Conservation (phyloP, 1,140 invertebrate genomes). For the Drosophila repletoides region DNA sequence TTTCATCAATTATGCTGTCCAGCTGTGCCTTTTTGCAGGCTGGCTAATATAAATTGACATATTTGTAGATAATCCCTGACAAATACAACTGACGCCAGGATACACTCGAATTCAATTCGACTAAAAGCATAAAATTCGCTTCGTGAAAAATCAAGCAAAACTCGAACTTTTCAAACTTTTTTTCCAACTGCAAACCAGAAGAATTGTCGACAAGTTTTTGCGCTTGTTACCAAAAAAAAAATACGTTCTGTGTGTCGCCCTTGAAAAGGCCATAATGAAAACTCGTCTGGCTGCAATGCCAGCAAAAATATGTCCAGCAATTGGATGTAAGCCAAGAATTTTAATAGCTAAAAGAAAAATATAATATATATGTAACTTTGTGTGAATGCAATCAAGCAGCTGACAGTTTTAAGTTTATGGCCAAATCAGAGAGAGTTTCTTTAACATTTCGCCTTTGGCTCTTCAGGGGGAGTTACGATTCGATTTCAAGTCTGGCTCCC, state of each 20-base stretch:
- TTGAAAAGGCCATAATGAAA: constrained; percentile 63
- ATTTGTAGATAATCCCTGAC: not conserved
- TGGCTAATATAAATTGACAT: not conserved
- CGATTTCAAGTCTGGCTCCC: not conserved
- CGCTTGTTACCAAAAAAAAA: not conserved
- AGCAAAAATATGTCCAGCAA: constrained; percentile 47
- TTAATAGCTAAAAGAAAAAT: constrained; percentile 39
- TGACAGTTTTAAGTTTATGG: constrained; percentile 52
- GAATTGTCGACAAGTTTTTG: constrained; percentile 60
- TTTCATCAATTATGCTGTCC: constrained; percentile 43
- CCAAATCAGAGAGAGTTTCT: constrained; percentile 21
- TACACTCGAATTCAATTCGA: constrained; percentile 39
- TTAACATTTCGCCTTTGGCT: not conserved
- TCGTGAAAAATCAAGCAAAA: constrained; percentile 31
- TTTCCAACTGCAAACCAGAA: constrained; percentile 10
- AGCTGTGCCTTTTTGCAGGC: constrained; percentile 36
- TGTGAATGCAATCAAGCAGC: constrained; percentile 63
- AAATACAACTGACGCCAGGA: not conserved
- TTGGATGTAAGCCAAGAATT: constrained; percentile 67
- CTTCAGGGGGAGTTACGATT: no score
- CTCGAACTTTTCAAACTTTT: constrained; percentile 25
- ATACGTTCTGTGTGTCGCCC: constrained; percentile 39
- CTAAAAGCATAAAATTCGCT: constrained; percentile 53
- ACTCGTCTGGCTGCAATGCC: not conserved
- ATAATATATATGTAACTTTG: constrained; percentile 34